Percentiles rank a stretch among this genome's conserved stretches.
These are phyloP conservation scores for Acrobasis repandana DNA, from an alignment of 2,888 invertebrate species.

Conservation along the genomic window DNA sequence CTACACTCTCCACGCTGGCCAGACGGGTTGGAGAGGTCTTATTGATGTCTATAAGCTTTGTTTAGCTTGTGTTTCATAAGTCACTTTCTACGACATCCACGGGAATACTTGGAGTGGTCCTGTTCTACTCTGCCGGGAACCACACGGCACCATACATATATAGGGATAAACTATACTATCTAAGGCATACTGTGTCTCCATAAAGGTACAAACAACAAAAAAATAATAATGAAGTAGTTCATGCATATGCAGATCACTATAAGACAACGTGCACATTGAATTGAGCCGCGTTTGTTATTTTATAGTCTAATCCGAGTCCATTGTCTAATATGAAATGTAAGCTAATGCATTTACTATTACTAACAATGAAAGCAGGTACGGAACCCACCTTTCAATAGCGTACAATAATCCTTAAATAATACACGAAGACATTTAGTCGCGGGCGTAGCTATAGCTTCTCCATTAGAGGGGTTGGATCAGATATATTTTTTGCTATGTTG, in stretches of 20 bases:
- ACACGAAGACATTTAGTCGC: conserved; percentile 9
- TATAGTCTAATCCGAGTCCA: conserved; percentile 10
- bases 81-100: too few relatives aligned
- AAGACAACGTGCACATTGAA: conserved; percentile 2
- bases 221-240: not conserved
- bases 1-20: too few relatives aligned
- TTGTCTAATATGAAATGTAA: conserved; percentile 11
- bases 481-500: too few relatives aligned
- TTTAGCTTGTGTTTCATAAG: too few relatives aligned
- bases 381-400: conserved; percentile 17
- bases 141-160: too few relatives aligned
- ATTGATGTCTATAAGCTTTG: too few relatives aligned
- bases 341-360: conserved; percentile 4
- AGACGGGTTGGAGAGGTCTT: too few relatives aligned
- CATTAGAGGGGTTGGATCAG: too few relatives aligned
- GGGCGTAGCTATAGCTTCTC: too few relatives aligned
- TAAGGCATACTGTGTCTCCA: not conserved
- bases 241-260: conserved; percentile 4
- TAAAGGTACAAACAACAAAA: not conserved
- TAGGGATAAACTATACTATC: too few relatives aligned
- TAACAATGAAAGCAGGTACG: conserved; percentile 20
- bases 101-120: too few relatives aligned
- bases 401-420: conserved; percentile 22
- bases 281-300: conserved; percentile 4
- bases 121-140: too few relatives aligned